Evolutionary conservation across 2,888 invertebrate species (phyloP).

Genomic region (Ditula angustiorana): DNA sequence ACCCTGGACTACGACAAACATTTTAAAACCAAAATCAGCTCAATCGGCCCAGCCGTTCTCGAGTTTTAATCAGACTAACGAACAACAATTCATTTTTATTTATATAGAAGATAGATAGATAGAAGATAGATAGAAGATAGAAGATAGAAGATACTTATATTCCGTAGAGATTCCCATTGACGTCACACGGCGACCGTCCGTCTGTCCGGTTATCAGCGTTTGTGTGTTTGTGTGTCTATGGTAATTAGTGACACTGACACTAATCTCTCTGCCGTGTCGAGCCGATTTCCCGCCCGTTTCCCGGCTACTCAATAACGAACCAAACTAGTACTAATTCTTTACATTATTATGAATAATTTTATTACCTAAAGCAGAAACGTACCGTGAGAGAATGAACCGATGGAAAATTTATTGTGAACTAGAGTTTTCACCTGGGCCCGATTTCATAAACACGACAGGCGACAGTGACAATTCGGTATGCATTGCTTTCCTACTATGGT

Average conservation of each 20-base stretch:
- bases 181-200: slow-evolving; percentile 6
- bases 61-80: too few relatives aligned
- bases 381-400: neutral
- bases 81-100: too few relatives aligned
- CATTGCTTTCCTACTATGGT: too few relatives aligned
- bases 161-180: neutral
- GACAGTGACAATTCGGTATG: too few relatives aligned
- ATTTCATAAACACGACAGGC: too few relatives aligned
- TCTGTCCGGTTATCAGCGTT: slow-evolving; percentile 4
- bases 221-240: slow-evolving; percentile 14
- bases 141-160: too few relatives aligned
- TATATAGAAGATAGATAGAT: too few relatives aligned
- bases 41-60: too few relatives aligned
- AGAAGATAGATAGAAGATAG: too few relatives aligned
- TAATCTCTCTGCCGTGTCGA: neutral
- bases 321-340: neutral
- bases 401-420: neutral
- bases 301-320: neutral
- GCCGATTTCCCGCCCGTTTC: neutral
- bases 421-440: too few relatives aligned
- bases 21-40: too few relatives aligned
- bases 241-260: slow-evolving; percentile 7
- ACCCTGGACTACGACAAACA: too few relatives aligned
- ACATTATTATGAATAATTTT: neutral
- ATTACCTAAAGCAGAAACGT: neutral